These are phyloP conservation scores for Enteromius trimaculatus DNA, from an alignment of 2,797 vertebrate species.

Conservation along the genomic window DNA sequence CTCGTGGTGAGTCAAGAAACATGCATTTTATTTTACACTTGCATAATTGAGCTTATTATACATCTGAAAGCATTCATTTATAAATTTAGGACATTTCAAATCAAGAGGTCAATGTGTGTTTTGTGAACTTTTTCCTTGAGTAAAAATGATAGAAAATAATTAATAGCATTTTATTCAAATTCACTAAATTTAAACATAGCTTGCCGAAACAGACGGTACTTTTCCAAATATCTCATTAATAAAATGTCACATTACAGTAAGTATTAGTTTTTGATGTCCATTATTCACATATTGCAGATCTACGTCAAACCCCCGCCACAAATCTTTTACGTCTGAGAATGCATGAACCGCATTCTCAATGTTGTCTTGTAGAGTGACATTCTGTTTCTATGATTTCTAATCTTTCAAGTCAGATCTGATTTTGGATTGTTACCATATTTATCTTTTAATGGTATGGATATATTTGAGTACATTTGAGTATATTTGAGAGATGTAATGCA, in stretches of 20 bases:
- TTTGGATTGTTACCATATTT: not conserved
- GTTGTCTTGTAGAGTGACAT: not conserved
- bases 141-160: not conserved
- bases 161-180: not conserved
- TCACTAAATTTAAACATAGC: not conserved
- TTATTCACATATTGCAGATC: not conserved
- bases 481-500: not conserved
- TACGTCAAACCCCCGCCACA: not conserved
- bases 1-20: not conserved
- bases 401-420: not conserved
- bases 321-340: not conserved
- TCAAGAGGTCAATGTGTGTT: not conserved
- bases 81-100: not conserved
- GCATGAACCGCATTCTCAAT: too few species aligned
- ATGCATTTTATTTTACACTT: not conserved
- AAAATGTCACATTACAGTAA: not conserved
- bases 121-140: not conserved
- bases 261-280: not conserved
- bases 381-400: not conserved
- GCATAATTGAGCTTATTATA: not conserved
- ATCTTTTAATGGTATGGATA: not conserved
- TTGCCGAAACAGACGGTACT: not conserved
- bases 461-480: not conserved
- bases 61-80: not conserved
- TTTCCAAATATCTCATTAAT: not conserved